Evolutionary conservation across 1,140 invertebrate species (phyloP).

Genomic region (Melanaphis sacchari): DNA sequence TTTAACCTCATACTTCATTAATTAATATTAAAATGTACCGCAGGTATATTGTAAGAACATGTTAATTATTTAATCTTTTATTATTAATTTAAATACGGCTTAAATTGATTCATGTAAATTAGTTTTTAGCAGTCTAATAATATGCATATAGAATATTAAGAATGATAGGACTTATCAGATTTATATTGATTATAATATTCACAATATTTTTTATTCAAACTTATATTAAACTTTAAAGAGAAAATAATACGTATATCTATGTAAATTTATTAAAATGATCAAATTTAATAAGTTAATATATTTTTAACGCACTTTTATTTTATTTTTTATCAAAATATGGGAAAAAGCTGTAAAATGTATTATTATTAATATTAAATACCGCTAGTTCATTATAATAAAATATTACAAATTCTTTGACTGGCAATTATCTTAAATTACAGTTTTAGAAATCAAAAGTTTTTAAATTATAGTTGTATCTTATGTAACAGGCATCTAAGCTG

Average conservation of each 20-base stretch:
- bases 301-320: background rate
- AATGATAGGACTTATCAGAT: background rate
- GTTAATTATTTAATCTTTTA: background rate
- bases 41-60: background rate
- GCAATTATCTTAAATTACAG: background rate
- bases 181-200: background rate
- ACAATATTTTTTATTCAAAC: background rate
- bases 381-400: background rate
- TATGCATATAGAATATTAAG: background rate
- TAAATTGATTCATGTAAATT: background rate
- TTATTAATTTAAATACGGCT: background rate
- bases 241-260: background rate
- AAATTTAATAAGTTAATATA: background rate
- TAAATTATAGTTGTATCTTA: background rate
- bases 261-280: background rate
- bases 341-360: background rate
- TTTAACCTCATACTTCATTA: background rate
- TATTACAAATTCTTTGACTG: background rate
- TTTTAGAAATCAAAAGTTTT: conserved; percentile 30
- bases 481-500: background rate
- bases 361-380: background rate
- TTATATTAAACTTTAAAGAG: background rate
- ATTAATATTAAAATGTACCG: background rate
- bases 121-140: background rate
- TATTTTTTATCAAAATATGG: background rate